phyloP scores from a whole-genome alignment of 2,113 vertebrate genomes.

The Pitta sordida region DNA sequence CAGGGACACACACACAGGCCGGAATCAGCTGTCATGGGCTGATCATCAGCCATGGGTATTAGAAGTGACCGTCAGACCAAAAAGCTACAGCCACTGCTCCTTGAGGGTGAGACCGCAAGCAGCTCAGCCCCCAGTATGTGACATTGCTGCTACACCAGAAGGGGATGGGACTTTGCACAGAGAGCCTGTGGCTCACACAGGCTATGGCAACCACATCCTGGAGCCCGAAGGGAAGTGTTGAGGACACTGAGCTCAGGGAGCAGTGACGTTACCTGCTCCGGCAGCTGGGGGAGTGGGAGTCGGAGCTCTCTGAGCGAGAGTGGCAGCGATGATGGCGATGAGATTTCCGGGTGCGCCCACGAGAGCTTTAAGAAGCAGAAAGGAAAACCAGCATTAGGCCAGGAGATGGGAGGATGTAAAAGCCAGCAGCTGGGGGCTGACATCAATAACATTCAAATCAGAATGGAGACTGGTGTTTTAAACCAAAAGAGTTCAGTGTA shows the following conservation, averaged over 20 bases:
- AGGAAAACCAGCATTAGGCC: neutral
- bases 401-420: neutral
- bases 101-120: neutral
- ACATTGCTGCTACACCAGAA: neutral
- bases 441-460: neutral
- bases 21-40: neutral
- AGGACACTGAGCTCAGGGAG: neutral
- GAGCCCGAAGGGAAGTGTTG: fast-evolving
- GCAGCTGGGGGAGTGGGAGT: slow-evolving; percentile 76
- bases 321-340: slow-evolving; percentile 77
- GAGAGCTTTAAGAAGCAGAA: slow-evolving; percentile 75
- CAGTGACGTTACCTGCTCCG: slow-evolving; percentile 77
- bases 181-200: neutral
- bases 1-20: neutral
- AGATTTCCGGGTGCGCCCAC: slow-evolving; percentile 75
- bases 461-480: neutral
- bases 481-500: neutral
- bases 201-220: neutral
- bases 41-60: neutral
- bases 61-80: neutral
- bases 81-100: neutral
- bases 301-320: slow-evolving; percentile 79
- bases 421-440: neutral
- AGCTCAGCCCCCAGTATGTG: neutral
- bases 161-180: neutral